Conservation (phyloP, 2,113 vertebrate genomes). For the Phalacrocorax pelagicus region DNA sequence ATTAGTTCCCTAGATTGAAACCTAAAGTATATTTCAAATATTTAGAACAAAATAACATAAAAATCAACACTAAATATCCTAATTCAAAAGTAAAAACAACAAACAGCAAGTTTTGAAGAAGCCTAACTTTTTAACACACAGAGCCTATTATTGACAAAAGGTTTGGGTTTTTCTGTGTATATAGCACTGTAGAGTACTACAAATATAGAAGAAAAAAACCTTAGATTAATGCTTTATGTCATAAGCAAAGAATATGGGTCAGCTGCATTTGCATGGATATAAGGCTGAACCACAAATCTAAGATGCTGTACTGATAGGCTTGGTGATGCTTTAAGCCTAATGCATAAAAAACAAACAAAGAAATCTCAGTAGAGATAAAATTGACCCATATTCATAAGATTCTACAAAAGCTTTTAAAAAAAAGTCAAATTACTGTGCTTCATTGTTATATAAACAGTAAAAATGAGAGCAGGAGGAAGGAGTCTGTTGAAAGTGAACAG, state of each 20-base stretch:
- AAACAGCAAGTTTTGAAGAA: neutral
- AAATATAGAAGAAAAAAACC: neutral
- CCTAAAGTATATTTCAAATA: neutral
- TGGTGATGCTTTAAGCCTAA: neutral
- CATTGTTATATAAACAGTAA: neutral
- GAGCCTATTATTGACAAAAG: neutral
- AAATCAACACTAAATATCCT: neutral
- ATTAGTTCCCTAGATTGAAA: neutral
- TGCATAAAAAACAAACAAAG: neutral
- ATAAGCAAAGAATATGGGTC: conserved; percentile 14
- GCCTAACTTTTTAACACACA: neutral
- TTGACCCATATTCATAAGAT: neutral
- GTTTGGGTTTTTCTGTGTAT: neutral
- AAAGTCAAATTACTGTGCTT: neutral
- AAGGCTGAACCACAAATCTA: neutral
- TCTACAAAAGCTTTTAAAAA: neutral
- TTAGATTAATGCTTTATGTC: neutral
- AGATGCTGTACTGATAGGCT: neutral
- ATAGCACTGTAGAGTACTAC: neutral
- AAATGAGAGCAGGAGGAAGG: neutral
- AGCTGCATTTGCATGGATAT: neutral
- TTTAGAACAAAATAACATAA: neutral
- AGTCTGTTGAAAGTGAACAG: neutral
- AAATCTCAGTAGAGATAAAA: neutral
- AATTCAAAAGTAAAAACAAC: neutral